Evolutionary conservation across 2,113 vertebrate species (phyloP).

Genomic region (Oryzias curvinotus): DNA sequence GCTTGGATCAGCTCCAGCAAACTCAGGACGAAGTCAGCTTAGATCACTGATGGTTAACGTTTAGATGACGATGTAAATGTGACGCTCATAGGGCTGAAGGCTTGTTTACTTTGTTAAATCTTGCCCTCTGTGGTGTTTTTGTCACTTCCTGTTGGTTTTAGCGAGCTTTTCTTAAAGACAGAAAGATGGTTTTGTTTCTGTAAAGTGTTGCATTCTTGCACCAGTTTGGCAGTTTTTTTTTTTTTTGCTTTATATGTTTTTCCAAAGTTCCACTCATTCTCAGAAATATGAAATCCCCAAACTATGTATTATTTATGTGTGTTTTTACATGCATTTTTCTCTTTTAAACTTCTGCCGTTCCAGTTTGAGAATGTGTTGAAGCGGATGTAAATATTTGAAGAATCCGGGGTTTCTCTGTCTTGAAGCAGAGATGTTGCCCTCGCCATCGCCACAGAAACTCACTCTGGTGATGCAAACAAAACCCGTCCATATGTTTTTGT

Average conservation of each 20-base stretch:
- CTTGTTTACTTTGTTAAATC: constrained; percentile 4
- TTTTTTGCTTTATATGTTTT: constrained; percentile 35
- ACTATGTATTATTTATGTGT: constrained; percentile 67
- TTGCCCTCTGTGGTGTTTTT: constrained; percentile 8
- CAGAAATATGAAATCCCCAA: constrained; percentile 1
- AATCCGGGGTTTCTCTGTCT: too few relatives aligned
- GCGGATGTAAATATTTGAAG: too few relatives aligned
- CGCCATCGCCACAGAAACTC: too few relatives aligned
- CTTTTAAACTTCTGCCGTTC: constrained; percentile 48
- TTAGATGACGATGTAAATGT: constrained; percentile 17
- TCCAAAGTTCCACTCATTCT: neutral
- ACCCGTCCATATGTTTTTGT: too few relatives aligned
- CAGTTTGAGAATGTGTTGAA: constrained; percentile 4
- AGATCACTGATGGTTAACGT: neutral
- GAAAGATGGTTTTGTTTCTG: constrained; percentile 16
- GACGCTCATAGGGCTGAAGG: neutral
- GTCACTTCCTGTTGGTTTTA: constrained; percentile 23
- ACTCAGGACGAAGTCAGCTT: too few relatives aligned
- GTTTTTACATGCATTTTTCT: constrained; percentile 67
- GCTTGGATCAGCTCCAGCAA: too few relatives aligned
- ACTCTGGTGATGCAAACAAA: too few relatives aligned
- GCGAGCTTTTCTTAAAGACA: constrained; percentile 16
- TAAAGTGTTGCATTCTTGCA: constrained; percentile 31
- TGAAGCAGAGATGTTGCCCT: too few relatives aligned
- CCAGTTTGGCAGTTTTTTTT: constrained; percentile 44